Conservation (phyloP, 2,113 vertebrate species). For the Mormyrus iriodes region DNA sequence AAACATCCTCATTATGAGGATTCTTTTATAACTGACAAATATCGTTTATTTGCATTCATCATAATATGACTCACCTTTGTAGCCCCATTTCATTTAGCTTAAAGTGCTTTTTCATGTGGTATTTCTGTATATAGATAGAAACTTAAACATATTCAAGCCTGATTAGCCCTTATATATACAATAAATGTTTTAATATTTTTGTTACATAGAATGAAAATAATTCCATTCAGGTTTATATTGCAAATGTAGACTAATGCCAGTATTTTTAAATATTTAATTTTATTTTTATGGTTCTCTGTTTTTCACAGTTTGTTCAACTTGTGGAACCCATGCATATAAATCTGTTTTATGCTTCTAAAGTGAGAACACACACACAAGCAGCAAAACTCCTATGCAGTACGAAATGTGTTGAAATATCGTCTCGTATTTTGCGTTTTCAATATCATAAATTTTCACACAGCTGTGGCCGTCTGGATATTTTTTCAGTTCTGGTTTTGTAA, state of each 20-base stretch:
- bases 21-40: neutral
- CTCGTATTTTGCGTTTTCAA: neutral
- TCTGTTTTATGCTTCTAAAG: neutral
- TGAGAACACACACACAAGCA: neutral
- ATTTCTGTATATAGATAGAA: neutral
- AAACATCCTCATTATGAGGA: neutral
- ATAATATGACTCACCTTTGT: neutral
- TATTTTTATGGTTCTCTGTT: neutral
- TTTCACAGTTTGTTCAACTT: neutral
- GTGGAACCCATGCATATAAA: neutral
- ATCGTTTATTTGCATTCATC: neutral
- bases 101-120: neutral
- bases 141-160: neutral
- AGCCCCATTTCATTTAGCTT: neutral
- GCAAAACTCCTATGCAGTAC: neutral
- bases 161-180: neutral
- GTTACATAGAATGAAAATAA: neutral
- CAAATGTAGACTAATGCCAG: neutral
- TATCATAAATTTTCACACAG: constrained; percentile 4
- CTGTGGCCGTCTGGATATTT: neutral
- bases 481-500: neutral
- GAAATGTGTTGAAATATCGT: neutral
- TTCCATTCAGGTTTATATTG: neutral
- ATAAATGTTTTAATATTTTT: neutral
- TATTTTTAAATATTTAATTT: neutral